A percentile compares a stretch with the other conserved stretches of the same genome.
Evolutionary conservation across 2,113 vertebrate species (phyloP).

Genomic region (Calyptommatus sinebrachiatus): DNA sequence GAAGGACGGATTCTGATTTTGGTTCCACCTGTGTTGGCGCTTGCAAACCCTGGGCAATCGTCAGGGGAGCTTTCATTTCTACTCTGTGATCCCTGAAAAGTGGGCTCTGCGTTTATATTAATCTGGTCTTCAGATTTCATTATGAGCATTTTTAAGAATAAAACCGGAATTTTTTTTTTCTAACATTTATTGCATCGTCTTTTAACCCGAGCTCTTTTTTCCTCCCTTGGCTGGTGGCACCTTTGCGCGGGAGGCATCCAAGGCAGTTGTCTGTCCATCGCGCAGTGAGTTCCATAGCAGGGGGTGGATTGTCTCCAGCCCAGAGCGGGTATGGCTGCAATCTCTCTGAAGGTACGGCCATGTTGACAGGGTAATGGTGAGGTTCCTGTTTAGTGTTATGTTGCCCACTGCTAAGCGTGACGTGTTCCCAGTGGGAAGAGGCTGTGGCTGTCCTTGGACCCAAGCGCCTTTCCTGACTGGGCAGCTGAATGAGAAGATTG

Average conservation of each 20-base stretch:
- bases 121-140: constrained; percentile 46
- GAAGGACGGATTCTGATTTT: not conserved
- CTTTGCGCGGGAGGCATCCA: not conserved
- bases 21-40: constrained; percentile 1
- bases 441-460: not conserved
- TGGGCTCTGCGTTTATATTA: constrained; percentile 29
- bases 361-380: not conserved
- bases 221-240: not conserved
- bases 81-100: constrained; percentile 28
- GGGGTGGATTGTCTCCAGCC: not conserved
- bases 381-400: no score
- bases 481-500: no score
- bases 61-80: constrained; percentile 19
- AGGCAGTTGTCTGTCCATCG: not conserved
- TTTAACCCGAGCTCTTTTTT: not conserved
- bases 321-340: no score
- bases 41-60: constrained; percentile 8
- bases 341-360: not conserved
- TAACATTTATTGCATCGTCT: constrained; percentile 22
- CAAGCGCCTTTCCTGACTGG: not conserved
- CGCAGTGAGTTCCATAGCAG: not conserved
- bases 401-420: not conserved
- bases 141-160: constrained; percentile 62
- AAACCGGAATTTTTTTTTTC: constrained; percentile 55
- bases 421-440: not conserved